phyloP scores from a whole-genome alignment of 2,113 vertebrate species.

The Phalacrocorax aristotelis region DNA sequence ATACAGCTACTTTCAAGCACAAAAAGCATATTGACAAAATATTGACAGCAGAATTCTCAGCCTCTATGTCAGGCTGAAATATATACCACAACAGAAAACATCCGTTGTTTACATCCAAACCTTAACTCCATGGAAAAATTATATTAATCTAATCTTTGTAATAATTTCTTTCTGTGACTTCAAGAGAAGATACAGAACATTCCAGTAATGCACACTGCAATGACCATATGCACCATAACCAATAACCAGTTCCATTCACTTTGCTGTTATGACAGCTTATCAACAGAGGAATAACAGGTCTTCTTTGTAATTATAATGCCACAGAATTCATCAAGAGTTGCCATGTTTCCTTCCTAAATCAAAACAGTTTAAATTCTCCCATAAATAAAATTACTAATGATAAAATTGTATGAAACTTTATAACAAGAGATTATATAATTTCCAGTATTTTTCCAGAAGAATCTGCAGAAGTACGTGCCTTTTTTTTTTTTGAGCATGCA shows the following conservation, averaged over 20 bases:
- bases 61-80: neutral
- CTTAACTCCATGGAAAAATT: neutral
- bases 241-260: neutral
- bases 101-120: neutral
- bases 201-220: neutral
- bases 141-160: neutral
- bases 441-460: neutral
- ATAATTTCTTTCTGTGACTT: neutral
- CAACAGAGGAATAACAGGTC: neutral
- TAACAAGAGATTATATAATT: neutral
- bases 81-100: neutral
- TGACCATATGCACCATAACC: neutral
- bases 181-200: neutral
- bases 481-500: constrained; percentile 32
- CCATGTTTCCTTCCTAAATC: neutral
- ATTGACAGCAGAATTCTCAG: neutral
- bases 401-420: neutral
- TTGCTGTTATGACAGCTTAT: neutral
- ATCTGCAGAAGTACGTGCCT: neutral
- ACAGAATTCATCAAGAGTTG: neutral
- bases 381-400: neutral
- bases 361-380: neutral
- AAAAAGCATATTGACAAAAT: neutral
- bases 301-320: neutral
- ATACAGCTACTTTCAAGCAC: neutral